phyloP scores from a whole-genome alignment of 2,797 vertebrate species.

The Triplophysa bombifrons region DNA sequence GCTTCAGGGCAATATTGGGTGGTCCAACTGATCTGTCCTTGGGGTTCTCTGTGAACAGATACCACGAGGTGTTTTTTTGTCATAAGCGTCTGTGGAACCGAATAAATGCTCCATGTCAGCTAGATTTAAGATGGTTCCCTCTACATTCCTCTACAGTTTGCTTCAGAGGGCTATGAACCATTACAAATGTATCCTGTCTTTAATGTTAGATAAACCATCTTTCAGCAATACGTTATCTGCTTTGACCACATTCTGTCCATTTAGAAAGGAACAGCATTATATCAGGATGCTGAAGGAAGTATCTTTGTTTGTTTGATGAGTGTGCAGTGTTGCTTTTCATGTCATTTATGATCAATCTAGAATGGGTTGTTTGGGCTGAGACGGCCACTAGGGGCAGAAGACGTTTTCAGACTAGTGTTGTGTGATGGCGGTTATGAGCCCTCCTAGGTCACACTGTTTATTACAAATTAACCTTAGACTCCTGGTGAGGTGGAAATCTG shows the following conservation, averaged over 20 bases:
- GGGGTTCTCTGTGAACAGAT: conserved; percentile 45
- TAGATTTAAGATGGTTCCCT: conserved; percentile 33
- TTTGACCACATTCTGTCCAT: conserved; percentile 32
- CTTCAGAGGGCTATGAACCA: conserved; percentile 34
- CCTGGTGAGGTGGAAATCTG: background rate
- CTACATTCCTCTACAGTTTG: conserved; percentile 27
- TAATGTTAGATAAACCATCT: conserved; percentile 47
- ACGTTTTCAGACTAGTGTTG: conserved; percentile 38
- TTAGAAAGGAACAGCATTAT: conserved; percentile 28
- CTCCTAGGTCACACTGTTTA: background rate
- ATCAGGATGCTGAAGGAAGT: conserved; percentile 32
- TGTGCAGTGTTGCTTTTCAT: conserved; percentile 41
- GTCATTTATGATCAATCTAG: conserved; percentile 37
- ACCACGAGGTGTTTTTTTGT: conserved; percentile 38
- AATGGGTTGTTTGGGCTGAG: background rate
- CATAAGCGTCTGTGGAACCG: conserved; percentile 40
- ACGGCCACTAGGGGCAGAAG: conserved; percentile 56
- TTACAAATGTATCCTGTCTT: conserved; percentile 42
- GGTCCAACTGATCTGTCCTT: conserved; percentile 52
- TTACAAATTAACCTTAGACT: background rate
- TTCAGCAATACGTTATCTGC: conserved; percentile 23
- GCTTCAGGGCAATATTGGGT: conserved; percentile 51
- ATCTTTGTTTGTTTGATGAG: conserved; percentile 44
- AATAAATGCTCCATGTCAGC: conserved; percentile 34
- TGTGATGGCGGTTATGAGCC: background rate